Evolutionary conservation across 2,888 invertebrate species (phyloP).

Genomic region (Eupelmus urozonus): DNA sequence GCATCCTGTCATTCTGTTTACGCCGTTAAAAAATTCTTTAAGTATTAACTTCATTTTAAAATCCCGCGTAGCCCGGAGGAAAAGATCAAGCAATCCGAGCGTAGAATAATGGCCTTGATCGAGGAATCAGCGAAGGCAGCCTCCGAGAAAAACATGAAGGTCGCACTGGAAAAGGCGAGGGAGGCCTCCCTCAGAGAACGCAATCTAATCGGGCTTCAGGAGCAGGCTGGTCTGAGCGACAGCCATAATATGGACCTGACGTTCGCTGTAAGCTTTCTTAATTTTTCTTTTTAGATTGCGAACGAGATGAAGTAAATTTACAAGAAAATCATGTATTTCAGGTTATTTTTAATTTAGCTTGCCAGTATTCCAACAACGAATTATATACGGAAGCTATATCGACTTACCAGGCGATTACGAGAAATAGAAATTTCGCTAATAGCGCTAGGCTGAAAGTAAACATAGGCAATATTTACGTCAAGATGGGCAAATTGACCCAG

Average conservation of each 20-base stretch:
- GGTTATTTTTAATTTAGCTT: conserved; percentile 97
- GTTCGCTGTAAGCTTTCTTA: conserved; percentile 85
- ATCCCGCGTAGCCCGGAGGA: conserved; percentile 94
- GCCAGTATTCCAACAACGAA: conserved; percentile 95
- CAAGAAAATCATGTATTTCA: too few species aligned
- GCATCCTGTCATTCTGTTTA: too few species aligned
- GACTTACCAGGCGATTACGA: conserved; percentile 95
- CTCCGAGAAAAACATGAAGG: conserved; percentile 81
- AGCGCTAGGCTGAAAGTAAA: conserved; percentile 96
- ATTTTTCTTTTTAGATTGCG: too few species aligned
- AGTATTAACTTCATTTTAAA: too few species aligned
- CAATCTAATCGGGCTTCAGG: conserved; percentile 92
- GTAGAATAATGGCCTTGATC: conserved; percentile 91
- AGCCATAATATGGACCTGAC: conserved; percentile 96
- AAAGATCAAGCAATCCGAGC: conserved; percentile 92
- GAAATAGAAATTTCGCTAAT: conserved; percentile 95
- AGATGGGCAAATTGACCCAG: conserved; percentile 94
- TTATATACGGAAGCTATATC: conserved; percentile 97
- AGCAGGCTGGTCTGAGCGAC: conserved; percentile 93
- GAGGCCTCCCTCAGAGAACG: conserved; percentile 97
- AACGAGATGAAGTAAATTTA: too few species aligned
- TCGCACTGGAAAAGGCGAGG: conserved; percentile 93
- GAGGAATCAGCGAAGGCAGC: conserved; percentile 92
- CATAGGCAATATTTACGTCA: conserved; percentile 98
- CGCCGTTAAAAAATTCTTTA: too few species aligned